Conservation (phyloP, 1,140 invertebrate genomes). For the Euwallacea fornicatus region DNA sequence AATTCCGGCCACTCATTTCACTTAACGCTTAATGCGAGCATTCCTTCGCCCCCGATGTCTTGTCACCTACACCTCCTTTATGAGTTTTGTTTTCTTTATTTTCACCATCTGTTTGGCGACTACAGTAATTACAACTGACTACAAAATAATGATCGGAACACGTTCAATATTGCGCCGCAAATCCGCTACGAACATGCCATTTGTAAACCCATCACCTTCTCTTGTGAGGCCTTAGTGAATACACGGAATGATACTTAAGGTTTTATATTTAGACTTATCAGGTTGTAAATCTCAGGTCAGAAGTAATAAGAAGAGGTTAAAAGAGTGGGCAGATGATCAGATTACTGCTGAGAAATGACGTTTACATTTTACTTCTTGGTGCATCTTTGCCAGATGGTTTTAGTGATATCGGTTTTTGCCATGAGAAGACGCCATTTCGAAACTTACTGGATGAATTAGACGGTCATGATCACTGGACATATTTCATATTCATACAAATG, state of each 20-base stretch:
- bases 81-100: background rate
- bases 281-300: background rate
- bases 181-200: background rate
- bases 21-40: background rate
- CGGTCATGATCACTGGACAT: too few species aligned
- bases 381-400: too few species aligned
- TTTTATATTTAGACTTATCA: conserved; percentile 11
- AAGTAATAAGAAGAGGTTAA: conserved; percentile 24
- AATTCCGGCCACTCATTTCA: background rate
- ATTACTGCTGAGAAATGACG: background rate
- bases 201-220: conserved; percentile 7
- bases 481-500: background rate
- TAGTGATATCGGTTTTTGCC: too few species aligned
- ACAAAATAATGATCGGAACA: conserved; percentile 6
- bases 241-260: conserved; percentile 7
- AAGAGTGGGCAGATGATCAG: conserved; percentile 17
- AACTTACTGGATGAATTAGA: too few species aligned
- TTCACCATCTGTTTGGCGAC: conserved; percentile 5
- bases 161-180: conserved; percentile 6
- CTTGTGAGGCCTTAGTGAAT: conserved; percentile 4
- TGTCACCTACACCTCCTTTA: conserved; percentile 6
- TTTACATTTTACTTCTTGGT: background rate
- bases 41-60: conserved; percentile 8
- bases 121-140: conserved; percentile 11
- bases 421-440: too few species aligned